Percentiles rank a stretch among this genome's conserved stretches.
phyloP scores from a whole-genome alignment of 2,888 invertebrate genomes.

The Standfussiana lucernea region DNA sequence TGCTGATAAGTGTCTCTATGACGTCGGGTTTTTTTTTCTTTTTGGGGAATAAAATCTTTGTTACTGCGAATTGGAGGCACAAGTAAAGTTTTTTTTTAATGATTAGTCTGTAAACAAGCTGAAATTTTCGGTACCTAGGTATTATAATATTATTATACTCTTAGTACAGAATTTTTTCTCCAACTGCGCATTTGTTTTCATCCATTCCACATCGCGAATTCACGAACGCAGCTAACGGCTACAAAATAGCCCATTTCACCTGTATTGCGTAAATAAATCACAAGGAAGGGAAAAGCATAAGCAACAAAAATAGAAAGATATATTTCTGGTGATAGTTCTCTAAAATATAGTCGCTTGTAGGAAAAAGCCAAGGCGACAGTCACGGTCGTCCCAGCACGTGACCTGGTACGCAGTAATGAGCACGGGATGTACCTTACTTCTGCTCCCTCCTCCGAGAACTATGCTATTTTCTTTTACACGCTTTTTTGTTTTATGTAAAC shows the following conservation, averaged over 20 bases:
- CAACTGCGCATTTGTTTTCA: neutral
- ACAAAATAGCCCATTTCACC: constrained; percentile 19
- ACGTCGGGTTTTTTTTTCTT: constrained; percentile 10
- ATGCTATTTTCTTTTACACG: constrained; percentile 7
- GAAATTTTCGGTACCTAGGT: neutral
- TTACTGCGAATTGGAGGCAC: neutral
- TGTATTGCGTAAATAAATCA: constrained; percentile 41
- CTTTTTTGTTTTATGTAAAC: neutral
- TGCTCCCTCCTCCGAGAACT: constrained; percentile 12
- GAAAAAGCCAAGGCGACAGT: constrained; percentile 68
- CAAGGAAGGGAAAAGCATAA: constrained; percentile 23
- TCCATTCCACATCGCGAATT: neutral
- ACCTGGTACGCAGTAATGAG: constrained; percentile 69
- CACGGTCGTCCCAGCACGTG: constrained; percentile 74
- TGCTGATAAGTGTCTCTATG: constrained; percentile 24
- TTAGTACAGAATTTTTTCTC: neutral
- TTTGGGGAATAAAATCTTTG: neutral
- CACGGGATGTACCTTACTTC: constrained; percentile 60
- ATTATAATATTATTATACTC: neutral
- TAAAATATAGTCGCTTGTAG: constrained; percentile 61
- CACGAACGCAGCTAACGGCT: neutral
- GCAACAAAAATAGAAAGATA: constrained; percentile 43
- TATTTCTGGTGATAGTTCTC: constrained; percentile 58
- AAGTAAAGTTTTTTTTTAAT: neutral
- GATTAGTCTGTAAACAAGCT: neutral